Base-by-base conservation (phyloP, 2,797 vertebrate species). In the Anguilla obscura region DNA sequence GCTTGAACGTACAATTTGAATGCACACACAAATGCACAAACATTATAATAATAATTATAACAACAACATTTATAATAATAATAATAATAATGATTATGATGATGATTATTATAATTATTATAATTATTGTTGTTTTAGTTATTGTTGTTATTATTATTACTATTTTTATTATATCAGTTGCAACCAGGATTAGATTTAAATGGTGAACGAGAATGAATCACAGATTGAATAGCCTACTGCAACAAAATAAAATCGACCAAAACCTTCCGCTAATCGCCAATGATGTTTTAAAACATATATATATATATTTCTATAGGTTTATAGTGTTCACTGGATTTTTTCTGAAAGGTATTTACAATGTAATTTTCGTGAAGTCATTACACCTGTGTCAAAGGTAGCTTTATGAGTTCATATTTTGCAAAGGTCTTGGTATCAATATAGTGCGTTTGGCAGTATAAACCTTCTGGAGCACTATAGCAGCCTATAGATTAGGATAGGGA, bases 401-500 rank as follows among this genome's bases (percentile, higher is more conserved):
- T 14, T 16, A 56, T 18, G 83, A 16, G n/a, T 27, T n/a, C 1
- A 84, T 30, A 54, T 18, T 27, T 54, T 33, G 12, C 24, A 30
- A 10, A 56, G 12, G 56, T 48, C 36, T 60, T n/a, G 5, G 30
- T 45, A 54, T 60, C 54, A 1, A 8, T 45, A 48, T 45, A 48
- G 33, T 66, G 58, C 84, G 18, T 40, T 60, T 66, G 56, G 18
- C 54, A 60, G n/a, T 14, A 60, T 24, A 58, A 36, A 24, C 48
- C 54, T 54, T 16, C 36, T 85, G 10, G 40, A 85, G 30, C 58
- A 45, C 58, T 85, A 24, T 60, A 36, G 1, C 14, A 69, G 24
- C 24, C 24, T 27, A 85, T 66, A 66, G 85, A 58, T 84, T 54
- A 24, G 83, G n/a, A 58, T 84, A n/a, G 83, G 36, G 66, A 33